Evolutionary conservation across 2,113 vertebrate genomes (phyloP).

Genomic region (Meles meles): DNA sequence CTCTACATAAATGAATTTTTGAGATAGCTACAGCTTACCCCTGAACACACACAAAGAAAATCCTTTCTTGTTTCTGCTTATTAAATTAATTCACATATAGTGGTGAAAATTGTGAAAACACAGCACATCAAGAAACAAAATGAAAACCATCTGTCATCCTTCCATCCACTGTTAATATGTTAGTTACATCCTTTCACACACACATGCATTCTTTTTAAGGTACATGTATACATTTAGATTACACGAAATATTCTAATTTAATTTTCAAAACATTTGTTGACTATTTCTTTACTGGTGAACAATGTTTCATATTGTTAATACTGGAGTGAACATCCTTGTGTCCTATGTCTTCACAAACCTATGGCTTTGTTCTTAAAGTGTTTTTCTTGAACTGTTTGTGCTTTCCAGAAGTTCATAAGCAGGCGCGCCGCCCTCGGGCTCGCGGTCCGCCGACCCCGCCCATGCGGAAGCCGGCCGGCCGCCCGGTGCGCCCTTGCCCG

Average conservation of each 20-base stretch:
- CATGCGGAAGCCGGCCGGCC: neutral
- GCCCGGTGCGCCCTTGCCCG: neutral
- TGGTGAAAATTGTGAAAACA: constrained; percentile 5
- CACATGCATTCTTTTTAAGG: neutral
- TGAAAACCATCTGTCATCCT: neutral
- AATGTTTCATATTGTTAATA: neutral
- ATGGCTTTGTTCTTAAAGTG: neutral
- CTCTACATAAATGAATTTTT: neutral
- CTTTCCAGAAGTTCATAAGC: neutral
- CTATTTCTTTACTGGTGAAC: neutral
- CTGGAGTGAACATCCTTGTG: neutral
- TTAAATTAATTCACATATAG: neutral
- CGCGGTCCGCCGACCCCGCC: neutral
- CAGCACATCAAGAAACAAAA: neutral
- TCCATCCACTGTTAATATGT: neutral
- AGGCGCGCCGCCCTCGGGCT: neutral
- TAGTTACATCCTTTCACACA: neutral
- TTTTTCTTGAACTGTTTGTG: neutral
- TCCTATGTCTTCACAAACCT: neutral
- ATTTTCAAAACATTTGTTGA: neutral
- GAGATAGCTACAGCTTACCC: neutral
- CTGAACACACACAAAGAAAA: neutral
- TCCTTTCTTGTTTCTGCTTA: neutral
- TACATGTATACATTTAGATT: neutral
- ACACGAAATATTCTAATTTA: neutral